Percentiles rank a stretch among this genome's conserved stretches.
Evolutionary conservation across 30 jellyfish, hydroid and myxozoan genomes (phyloP).

Genomic region (Aurelia sp.): DNA sequence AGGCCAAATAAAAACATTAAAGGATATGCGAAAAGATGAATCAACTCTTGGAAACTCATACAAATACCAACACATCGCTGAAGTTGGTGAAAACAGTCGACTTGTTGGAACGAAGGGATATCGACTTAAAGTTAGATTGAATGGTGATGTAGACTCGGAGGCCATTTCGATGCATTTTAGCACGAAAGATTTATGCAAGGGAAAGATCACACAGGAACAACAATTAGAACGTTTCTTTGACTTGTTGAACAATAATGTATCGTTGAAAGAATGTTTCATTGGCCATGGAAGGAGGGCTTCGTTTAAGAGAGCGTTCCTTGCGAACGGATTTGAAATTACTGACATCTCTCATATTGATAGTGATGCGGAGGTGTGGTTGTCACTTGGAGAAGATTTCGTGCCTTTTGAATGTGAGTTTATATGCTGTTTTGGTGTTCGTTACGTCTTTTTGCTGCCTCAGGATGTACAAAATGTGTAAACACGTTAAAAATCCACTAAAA

Average conservation of each 20-base stretch:
- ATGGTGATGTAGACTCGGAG: slow-evolving; percentile 51
- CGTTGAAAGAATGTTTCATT: slow-evolving; percentile 46
- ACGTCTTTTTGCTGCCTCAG: not conserved
- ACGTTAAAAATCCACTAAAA: no score
- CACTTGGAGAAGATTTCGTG: slow-evolving; percentile 87
- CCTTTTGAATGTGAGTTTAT: slow-evolving; percentile 82
- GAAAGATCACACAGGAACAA: slow-evolving; percentile 59
- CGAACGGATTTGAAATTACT: slow-evolving; percentile 67
- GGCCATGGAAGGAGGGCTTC: slow-evolving; percentile 54
- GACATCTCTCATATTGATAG: slow-evolving; percentile 36
- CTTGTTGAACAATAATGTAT: slow-evolving; percentile 56
- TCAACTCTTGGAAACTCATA: slow-evolving; percentile 57
- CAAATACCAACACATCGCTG: slow-evolving; percentile 76
- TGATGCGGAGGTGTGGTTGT: slow-evolving; percentile 80
- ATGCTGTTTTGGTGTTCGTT: not conserved
- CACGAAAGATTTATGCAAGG: slow-evolving; percentile 66
- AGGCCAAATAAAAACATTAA: slow-evolving; percentile 33
- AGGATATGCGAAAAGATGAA: slow-evolving; percentile 50
- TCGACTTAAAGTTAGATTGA: slow-evolving; percentile 63
- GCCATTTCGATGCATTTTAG: slow-evolving; percentile 61
- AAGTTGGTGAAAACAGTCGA: slow-evolving; percentile 71
- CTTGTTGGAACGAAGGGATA: slow-evolving; percentile 64
- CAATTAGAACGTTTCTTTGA: slow-evolving; percentile 64
- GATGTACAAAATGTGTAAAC: not conserved
- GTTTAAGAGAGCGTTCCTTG: slow-evolving; percentile 75